Evolutionary conservation across 2,113 vertebrate genomes (phyloP), one percentile per base, ranked within the genome.

Genomic region (Myrmecophaga tridactyla): DNA sequence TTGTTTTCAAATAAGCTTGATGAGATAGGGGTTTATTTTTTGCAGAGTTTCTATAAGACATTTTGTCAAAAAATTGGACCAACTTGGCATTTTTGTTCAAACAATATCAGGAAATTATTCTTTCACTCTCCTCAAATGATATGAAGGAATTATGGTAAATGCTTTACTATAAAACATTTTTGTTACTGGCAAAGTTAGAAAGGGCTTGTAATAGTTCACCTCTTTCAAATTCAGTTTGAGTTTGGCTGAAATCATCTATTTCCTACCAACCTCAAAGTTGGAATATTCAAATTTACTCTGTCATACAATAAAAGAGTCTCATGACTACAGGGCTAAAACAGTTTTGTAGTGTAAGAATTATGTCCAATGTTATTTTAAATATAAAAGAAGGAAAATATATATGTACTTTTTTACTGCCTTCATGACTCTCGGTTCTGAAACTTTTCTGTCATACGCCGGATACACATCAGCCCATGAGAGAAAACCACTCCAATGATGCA

Each of bases 111-210:
- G n/a, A 87, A 12, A 29, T 92, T 77, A 3, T 89, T 87, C 10
- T 31, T 86, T 81, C 95, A 65, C 13, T 36, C 25, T 62, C 48
- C 13, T 75, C 34, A 86, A 89, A 82, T 15, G 11, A 31, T 56
- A 82, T 69, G 78, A 89, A 88, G 69, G 29, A 81, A 70, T 92
- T 92, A 48, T 34, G 34, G 34, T 91, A 91, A 87, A 75, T 76
- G 65, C 36, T 76, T 36, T 23, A 46, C 13, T 85, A 4, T 69
- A 85, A 88, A 93, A 73, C 36, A 75, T 48, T 95, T 73, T n/a
- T 93, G 34, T 9, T 95, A 29, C 51, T 75, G 67, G 36, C 88
- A 34, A 69, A 3, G 41, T 93, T 90, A 60, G 39, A 85, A 88
- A 65, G 17, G 8, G 41, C 43, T 93, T 53, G 29, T 39, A 39